Base-by-base conservation (phyloP, 2,888 invertebrate species). In the Archaeoteleia sp. region DNA sequence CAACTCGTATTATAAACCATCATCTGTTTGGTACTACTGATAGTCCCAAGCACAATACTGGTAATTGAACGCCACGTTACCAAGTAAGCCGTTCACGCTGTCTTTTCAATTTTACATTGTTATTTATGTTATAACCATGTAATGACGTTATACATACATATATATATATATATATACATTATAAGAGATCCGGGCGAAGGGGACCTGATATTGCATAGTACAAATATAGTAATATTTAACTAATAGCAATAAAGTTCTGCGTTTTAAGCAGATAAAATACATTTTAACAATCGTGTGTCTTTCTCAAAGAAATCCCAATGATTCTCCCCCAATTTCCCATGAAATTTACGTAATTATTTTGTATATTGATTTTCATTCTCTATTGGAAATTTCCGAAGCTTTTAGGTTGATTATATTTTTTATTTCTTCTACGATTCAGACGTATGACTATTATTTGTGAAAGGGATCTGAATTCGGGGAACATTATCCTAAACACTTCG, bases 1-100 rank as follows among this genome's bases (percentile, higher is more conserved):
- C 92, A 72, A 91, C 91, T 60, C 88, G 91, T 76, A 88, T 92
- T 76, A 90, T 92, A 81, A 92, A 92, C 86, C 92, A 92, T 80
- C 92, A 92, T 86, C 87, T 92, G 73, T 91, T 92, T 83, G 91
- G 92, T 77, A 89, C 88, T 74, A 81, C 87, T 62, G 85, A 86
- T 73, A 86, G 87, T 75, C 82, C 87, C 54, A 87, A 86, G 78
- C 84, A 84, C 63, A 79, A 80, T 73, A 80, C 82, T 71, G 83
- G 85, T 84, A 80, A 80, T 78, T 78, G 74, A 78, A 72, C 60
- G 69, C 54, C 66, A 71, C 58, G 54, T 71, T 73, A 68, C 70
- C 71, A 75, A 75, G 73, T 72, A 75, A 73, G 74, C 72, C 74
- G 72, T 63, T 63, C 70, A 61, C 69, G 70, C 70, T 68, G 73